These are phyloP conservation scores for Tetranychus truncatus DNA, from an alignment of 2,888 invertebrate genomes.

Conservation along the genomic window DNA sequence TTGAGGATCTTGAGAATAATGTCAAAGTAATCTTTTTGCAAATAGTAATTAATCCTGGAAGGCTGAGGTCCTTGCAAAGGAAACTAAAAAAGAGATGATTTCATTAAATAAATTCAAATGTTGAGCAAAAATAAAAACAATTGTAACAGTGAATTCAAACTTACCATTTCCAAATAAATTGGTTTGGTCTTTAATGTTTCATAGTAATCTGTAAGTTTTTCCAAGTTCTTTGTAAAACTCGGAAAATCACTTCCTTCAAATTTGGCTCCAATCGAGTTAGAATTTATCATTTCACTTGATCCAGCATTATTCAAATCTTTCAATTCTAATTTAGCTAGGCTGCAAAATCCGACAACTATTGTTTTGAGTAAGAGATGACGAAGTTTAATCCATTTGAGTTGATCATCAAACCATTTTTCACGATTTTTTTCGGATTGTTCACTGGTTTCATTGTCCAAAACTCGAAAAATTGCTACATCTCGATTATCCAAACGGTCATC, in stretches of 20 bases:
- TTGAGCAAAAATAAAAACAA: slow-evolving; percentile 18
- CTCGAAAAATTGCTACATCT: slow-evolving; percentile 49
- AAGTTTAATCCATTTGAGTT: slow-evolving; percentile 31
- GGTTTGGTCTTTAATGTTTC: background rate
- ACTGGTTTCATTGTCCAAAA: slow-evolving; percentile 39
- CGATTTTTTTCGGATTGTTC: background rate
- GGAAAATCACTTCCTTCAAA: background rate
- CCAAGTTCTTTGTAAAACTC: background rate
- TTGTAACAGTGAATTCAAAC: background rate
- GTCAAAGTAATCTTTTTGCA: background rate
- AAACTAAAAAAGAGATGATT: background rate
- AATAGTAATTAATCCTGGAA: background rate
- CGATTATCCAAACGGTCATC: slow-evolving; percentile 50
- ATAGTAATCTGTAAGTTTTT: background rate
- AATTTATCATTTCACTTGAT: background rate
- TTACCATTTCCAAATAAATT: background rate
- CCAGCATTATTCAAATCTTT: background rate
- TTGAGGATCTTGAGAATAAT: background rate
- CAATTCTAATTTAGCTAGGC: background rate
- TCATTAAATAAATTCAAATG: background rate
- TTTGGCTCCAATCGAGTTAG: slow-evolving; percentile 4
- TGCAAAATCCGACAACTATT: slow-evolving; percentile 29
- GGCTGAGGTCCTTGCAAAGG: slow-evolving; percentile 9
- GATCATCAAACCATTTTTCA: background rate
- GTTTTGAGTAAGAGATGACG: slow-evolving; percentile 33